Conservation (phyloP, 1,140 invertebrate species). For the Aphis gossypii region DNA sequence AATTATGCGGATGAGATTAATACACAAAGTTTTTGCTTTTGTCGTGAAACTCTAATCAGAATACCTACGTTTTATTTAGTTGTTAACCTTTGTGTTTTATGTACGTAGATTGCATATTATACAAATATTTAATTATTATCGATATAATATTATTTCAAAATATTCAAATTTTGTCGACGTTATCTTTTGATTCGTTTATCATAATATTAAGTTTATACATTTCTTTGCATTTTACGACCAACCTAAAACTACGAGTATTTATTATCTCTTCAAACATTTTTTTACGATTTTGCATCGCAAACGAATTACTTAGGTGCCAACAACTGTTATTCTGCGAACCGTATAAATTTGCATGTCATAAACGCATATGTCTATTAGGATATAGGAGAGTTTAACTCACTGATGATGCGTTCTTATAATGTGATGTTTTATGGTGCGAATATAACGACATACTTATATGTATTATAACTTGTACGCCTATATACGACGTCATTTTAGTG, state of each 20-base stretch:
- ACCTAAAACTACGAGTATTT: neutral
- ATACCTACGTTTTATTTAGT: neutral
- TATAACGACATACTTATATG: neutral
- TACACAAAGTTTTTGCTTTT: neutral
- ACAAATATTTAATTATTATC: neutral
- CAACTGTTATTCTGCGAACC: neutral
- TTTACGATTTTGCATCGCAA: neutral
- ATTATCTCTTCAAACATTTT: neutral
- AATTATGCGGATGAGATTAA: neutral
- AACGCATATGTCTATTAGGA: neutral
- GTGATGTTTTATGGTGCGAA: neutral
- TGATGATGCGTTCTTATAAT: neutral
- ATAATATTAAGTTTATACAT: neutral
- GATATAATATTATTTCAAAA: neutral
- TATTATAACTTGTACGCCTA: neutral
- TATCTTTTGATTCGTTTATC: conserved; percentile 11
- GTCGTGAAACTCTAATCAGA: neutral
- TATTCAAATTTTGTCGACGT: neutral
- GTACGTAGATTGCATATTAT: neutral
- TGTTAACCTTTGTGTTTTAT: conserved; percentile 7
- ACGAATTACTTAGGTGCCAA: neutral
- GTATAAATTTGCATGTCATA: neutral
- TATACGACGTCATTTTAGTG: neutral
- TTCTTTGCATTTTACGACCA: neutral
- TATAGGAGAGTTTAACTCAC: neutral